phyloP scores from a whole-genome alignment of 2,113 vertebrate genomes.

The Halcyon senegalensis region DNA sequence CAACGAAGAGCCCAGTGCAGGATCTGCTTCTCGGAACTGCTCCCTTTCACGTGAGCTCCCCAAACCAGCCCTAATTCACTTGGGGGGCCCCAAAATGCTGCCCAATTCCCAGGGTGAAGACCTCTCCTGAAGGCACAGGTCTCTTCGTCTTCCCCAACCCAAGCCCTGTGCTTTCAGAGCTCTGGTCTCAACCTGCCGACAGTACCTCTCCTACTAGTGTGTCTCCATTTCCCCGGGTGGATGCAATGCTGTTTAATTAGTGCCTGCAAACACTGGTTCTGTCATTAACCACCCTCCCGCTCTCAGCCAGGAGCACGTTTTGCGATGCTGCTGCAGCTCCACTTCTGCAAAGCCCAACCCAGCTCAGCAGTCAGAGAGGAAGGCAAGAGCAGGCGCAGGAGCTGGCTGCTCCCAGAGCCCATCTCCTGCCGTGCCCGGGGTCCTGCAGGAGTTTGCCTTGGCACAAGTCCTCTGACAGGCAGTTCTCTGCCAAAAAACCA shows the following conservation, averaged over 20 bases:
- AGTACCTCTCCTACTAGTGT: not conserved
- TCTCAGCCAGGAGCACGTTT: fast-evolving
- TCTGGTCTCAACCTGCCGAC: not conserved
- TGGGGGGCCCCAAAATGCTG: fast-evolving
- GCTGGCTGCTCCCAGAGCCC: not conserved
- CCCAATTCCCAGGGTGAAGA: not conserved
- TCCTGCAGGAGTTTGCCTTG: not conserved
- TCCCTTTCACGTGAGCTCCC: not conserved
- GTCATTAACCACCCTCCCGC: not conserved
- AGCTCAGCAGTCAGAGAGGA: fast-evolving
- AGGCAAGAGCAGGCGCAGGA: not conserved
- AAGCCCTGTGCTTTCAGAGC: not conserved
- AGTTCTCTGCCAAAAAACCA: fast-evolving
- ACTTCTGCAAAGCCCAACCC: fast-evolving
- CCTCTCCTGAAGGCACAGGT: fast-evolving
- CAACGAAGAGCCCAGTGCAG: fast-evolving
- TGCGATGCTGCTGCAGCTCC: not conserved
- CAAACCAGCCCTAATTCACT: not conserved
- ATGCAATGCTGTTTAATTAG: fast-evolving
- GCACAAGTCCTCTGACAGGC: not conserved
- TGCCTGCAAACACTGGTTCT: not conserved
- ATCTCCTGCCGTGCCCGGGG: fast-evolving
- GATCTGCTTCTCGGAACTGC: not conserved
- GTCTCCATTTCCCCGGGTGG: fast-evolving
- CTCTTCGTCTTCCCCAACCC: not conserved